Conservation (phyloP, 2,113 vertebrate genomes). For the mouse (Mus musculus) region DNA sequence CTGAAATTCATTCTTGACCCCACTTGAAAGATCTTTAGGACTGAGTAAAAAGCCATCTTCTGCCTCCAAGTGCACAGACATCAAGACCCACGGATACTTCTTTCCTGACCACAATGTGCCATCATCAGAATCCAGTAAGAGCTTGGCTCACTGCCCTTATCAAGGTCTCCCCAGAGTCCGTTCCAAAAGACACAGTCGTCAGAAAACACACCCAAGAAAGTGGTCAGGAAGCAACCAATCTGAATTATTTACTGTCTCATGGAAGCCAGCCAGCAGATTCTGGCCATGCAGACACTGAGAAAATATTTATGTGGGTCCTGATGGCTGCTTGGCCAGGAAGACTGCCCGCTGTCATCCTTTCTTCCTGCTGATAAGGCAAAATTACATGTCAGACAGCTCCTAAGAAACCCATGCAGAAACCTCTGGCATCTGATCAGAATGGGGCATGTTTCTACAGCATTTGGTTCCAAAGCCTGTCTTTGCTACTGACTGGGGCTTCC, state of each 20-base stretch:
- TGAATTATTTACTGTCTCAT: constrained; percentile 87
- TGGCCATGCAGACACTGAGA: constrained; percentile 85
- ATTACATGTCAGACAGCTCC: constrained; percentile 86
- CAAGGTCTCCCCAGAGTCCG: constrained; percentile 35
- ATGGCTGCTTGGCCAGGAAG: constrained; percentile 85
- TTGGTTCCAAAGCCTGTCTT: neutral
- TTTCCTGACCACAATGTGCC: constrained; percentile 67
- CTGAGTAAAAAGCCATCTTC: constrained; percentile 68
- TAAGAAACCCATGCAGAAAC: constrained; percentile 80
- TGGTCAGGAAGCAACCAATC: constrained; percentile 86
- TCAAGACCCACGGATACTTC: constrained; percentile 58
- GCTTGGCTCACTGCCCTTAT: constrained; percentile 55
- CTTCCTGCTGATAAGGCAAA: constrained; percentile 88
- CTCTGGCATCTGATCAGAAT: constrained; percentile 80
- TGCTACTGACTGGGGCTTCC: constrained; percentile 17
- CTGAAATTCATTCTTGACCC: constrained; percentile 72
- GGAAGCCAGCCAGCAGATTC: constrained; percentile 87
- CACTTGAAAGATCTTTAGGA: constrained; percentile 68
- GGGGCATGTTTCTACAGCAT: neutral
- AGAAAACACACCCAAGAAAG: constrained; percentile 82
- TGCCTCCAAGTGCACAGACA: constrained; percentile 56
- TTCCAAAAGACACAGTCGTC: constrained; percentile 63
- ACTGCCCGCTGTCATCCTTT: constrained; percentile 87
- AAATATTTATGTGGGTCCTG: constrained; percentile 90
- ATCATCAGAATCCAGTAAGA: constrained; percentile 56